Percentiles rank a stretch among this genome's conserved stretches.
Evolutionary conservation across 2,888 invertebrate species (phyloP).

Genomic region (Taenaris catops): DNA sequence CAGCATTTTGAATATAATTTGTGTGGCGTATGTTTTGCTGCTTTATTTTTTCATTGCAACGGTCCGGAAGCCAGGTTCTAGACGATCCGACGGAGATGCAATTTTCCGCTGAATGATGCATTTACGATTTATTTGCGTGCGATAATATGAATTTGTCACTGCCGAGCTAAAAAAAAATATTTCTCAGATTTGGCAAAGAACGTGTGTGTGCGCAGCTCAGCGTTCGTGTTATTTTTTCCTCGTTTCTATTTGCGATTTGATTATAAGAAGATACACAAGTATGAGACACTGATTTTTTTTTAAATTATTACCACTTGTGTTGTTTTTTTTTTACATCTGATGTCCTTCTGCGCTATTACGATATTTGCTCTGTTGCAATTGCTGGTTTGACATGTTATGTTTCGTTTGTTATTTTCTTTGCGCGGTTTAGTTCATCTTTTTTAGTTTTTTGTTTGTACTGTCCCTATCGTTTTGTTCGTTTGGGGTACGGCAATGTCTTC

Average conservation of each 20-base stretch:
- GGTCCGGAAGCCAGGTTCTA: slow-evolving; percentile 18
- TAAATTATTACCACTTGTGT: slow-evolving; percentile 22
- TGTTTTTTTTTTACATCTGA: slow-evolving; percentile 27
- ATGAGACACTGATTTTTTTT: slow-evolving; percentile 42
- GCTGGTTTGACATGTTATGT: slow-evolving; percentile 38
- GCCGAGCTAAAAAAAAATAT: neutral
- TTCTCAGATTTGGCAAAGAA: neutral
- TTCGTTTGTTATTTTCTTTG: slow-evolving; percentile 21
- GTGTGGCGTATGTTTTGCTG: slow-evolving; percentile 70
- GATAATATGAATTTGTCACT: slow-evolving; percentile 25
- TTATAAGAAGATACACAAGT: slow-evolving; percentile 65
- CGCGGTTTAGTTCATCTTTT: slow-evolving; percentile 27
- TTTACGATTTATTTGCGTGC: slow-evolving; percentile 68
- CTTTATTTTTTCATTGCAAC: slow-evolving; percentile 62
- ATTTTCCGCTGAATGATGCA: slow-evolving; percentile 41
- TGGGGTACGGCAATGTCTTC: slow-evolving; percentile 33
- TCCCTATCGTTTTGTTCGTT: slow-evolving; percentile 11
- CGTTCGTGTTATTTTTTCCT: neutral
- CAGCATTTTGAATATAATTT: slow-evolving; percentile 30
- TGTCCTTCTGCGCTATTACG: slow-evolving; percentile 40
- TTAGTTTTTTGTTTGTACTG: slow-evolving; percentile 29
- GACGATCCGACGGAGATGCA: slow-evolving; percentile 28
- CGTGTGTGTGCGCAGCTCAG: neutral
- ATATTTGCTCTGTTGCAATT: slow-evolving; percentile 50
- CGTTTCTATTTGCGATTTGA: slow-evolving; percentile 17